Conservation (phyloP, 2,113 vertebrate species). For the Meles meles region DNA sequence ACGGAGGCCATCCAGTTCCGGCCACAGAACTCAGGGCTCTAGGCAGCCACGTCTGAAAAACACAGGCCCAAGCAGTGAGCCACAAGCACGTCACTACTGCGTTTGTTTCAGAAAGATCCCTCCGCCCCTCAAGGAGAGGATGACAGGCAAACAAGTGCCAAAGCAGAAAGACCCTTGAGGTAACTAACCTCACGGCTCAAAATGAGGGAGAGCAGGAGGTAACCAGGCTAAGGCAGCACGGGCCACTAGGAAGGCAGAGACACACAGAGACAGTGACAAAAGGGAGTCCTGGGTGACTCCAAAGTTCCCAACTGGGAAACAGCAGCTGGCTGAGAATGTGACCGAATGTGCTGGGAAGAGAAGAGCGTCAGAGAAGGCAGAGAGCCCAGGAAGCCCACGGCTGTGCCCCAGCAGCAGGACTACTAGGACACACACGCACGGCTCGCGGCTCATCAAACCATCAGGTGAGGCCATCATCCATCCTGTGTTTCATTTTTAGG, state of each 20-base stretch:
- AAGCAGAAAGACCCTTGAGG: not conserved
- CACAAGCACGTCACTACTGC: not conserved
- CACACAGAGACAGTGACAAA: not conserved
- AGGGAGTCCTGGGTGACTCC: not conserved
- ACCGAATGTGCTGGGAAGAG: not conserved
- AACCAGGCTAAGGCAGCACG: not conserved
- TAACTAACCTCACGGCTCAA: not conserved
- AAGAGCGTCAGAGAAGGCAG: not conserved
- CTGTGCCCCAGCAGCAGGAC: not conserved
- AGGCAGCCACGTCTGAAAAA: not conserved
- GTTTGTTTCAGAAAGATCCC: not conserved
- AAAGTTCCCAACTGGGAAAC: not conserved
- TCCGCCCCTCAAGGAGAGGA: not conserved
- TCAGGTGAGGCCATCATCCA: fast-evolving
- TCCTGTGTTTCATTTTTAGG: not conserved
- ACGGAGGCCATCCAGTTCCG: not conserved
- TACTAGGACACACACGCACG: not conserved
- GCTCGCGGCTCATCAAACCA: not conserved
- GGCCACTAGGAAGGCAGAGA: not conserved
- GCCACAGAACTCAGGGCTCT: not conserved
- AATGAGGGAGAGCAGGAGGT: not conserved
- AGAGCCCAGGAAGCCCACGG: not conserved
- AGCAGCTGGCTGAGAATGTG: not conserved
- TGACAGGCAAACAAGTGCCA: not conserved
- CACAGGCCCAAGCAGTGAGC: not conserved